A percentile compares a stretch with the other conserved stretches of the same genome.
These are phyloP conservation scores for Apostichopus japonicus DNA, from an alignment of 35 echinoderm and acorn worm species.

Conservation along the genomic window DNA sequence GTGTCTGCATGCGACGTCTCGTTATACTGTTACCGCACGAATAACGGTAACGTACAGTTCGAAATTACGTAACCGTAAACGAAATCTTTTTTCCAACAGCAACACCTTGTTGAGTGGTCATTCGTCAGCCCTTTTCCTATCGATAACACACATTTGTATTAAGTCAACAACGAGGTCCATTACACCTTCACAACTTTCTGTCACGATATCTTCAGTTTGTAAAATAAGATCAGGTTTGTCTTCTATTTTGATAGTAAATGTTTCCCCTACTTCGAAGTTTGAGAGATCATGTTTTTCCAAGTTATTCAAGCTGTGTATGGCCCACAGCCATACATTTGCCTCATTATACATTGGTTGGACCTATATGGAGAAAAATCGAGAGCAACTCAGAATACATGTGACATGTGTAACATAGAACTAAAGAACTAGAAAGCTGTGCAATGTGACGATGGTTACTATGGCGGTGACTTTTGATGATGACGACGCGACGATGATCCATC, in stretches of 20 bases:
- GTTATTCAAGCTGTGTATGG: not conserved
- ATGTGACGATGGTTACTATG: not conserved
- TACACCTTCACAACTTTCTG: not conserved
- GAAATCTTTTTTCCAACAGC: no score
- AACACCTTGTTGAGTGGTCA: no score
- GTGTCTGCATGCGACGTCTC: no score
- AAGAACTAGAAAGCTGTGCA: not conserved
- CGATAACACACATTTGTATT: not conserved
- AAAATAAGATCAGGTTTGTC: not conserved
- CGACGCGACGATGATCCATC: not conserved
- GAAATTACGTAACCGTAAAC: no score
- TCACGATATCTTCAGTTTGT: not conserved
- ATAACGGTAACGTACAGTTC: no score
- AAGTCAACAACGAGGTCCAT: not conserved
- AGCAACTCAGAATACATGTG: not conserved
- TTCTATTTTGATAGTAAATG: not conserved
- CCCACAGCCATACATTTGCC: not conserved
- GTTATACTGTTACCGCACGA: no score
- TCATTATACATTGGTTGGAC: not conserved
- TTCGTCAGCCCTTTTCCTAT: no score
- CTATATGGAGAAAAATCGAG: not conserved
- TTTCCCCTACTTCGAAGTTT: not conserved
- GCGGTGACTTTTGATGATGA: not conserved
- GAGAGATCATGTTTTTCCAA: not conserved
- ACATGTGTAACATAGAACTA: not conserved